Evolutionary conservation across 2,888 invertebrate species (phyloP), one percentile per base, ranked within the genome.

Genomic region (Anaspis maculata): DNA sequence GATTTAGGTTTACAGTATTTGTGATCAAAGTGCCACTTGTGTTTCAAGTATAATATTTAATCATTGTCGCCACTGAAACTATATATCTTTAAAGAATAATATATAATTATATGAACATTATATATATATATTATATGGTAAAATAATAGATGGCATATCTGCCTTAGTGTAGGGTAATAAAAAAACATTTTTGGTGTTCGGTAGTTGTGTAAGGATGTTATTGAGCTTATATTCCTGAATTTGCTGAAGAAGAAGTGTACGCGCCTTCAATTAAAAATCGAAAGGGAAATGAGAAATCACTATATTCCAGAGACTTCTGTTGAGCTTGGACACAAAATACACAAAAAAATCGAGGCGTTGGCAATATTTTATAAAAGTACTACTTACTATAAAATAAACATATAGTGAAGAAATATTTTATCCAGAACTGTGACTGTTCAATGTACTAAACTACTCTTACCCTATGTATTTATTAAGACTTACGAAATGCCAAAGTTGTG

Each of bases 21-120:
- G 78, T 78, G 78, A 79, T 77, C 74, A 74, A 77, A 77, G 78
- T 79, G 78, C 78, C 78, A 79, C 78, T 77, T 77, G 76, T 76
- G 76, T 77, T 77, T 76, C 74, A 76, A 77, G 65, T 68, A 66
- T 59, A 59, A 57, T 37, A 54, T 53, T 59, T 59, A n/a, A 59
- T 61, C 59, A 56, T 57, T 72, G 68, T 52, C 56, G 62, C 62
- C 61, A 62, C 60, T 59, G 55, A 61, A 54, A 61, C 56, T 61
- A 62, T 63, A 63, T 61, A 61, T 63, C 56, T 57, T 59, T 9
- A 24, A 24, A 24, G 11, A 24, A 24, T 24, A 19, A 61, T 59
- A 59, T 56, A 61, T 46, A 25, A 39, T 43, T 45, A 52, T 49
- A 50, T 52, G 53, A 57, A 58, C 54, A 55, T 53, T 60, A 58